phyloP scores from a whole-genome alignment of 2,797 vertebrate species.

The Coluber constrictor region DNA sequence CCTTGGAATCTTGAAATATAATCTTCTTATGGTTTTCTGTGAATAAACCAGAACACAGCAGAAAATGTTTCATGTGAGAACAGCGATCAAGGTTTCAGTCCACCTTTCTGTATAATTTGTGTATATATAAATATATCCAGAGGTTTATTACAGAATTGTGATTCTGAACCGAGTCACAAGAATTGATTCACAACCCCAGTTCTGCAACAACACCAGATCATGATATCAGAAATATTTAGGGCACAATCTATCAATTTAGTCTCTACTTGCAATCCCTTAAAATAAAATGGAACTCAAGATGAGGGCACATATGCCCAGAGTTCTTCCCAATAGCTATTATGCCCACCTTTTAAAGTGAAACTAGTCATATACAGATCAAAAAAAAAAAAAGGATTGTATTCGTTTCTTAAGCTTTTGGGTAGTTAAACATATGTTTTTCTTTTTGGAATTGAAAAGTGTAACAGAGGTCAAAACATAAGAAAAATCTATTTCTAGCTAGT shows the following conservation, averaged over 20 bases:
- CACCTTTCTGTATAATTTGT: conserved; percentile 42
- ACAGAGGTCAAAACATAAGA: conserved; percentile 44
- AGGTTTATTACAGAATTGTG: conserved; percentile 38
- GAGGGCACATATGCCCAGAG: not conserved
- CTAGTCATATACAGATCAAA: not conserved
- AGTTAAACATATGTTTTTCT: not conserved
- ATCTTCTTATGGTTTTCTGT: conserved; percentile 48
- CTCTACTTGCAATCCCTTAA: not conserved
- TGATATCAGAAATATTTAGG: conserved; percentile 16
- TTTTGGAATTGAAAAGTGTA: conserved; percentile 39
- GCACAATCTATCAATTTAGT: not conserved
- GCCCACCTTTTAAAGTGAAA: conserved; percentile 42
- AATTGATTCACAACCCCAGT: conserved; percentile 17
- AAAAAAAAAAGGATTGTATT: not conserved
- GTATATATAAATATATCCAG: conserved; percentile 28
- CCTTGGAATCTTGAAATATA: conserved; percentile 51
- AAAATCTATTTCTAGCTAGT: conserved; percentile 40
- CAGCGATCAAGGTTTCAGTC: conserved; percentile 47
- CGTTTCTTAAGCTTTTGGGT: not conserved
- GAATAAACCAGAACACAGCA: conserved; percentile 50
- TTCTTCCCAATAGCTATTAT: not conserved
- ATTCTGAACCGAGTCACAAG: conserved; percentile 36
- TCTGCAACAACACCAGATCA: not conserved
- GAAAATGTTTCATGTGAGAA: conserved; percentile 63
- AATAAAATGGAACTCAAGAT: not conserved